phyloP scores from a whole-genome alignment of 2,113 vertebrate species.

The Neodontobutis hainanensis region DNA sequence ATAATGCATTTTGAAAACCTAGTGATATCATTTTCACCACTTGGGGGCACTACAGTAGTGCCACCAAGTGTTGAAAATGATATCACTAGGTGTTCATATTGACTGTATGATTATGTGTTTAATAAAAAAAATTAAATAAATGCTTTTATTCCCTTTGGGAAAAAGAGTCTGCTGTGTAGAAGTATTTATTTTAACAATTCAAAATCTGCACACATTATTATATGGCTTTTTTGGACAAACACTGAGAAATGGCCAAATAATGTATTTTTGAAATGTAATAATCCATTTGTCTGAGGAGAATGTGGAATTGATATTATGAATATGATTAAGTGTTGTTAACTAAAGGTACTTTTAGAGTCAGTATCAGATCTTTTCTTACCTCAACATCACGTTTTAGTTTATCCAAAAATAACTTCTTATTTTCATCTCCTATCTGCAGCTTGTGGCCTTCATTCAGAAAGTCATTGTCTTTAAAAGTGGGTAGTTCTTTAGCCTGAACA shows the following conservation, averaged over 20 bases:
- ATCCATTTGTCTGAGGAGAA: too few species aligned
- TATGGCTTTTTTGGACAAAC: too few species aligned
- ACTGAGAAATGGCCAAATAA: too few species aligned
- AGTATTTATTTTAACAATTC: background rate
- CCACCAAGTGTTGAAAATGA: too few species aligned
- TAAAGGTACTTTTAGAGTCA: background rate
- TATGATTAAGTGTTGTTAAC: too few species aligned
- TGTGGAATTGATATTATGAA: too few species aligned
- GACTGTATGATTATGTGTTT: background rate
- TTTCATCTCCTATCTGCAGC: slow-evolving; percentile 91
- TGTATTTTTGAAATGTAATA: too few species aligned
- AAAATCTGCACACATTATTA: background rate
- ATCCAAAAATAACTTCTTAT: slow-evolving; percentile 93
- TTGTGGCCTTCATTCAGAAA: slow-evolving; percentile 95
- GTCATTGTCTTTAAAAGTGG: slow-evolving; percentile 95
- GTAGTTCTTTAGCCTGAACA: slow-evolving; percentile 93
- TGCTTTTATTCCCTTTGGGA: background rate
- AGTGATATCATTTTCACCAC: background rate
- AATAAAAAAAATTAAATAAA: background rate
- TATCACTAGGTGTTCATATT: background rate
- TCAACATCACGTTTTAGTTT: slow-evolving; percentile 93
- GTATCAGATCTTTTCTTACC: slow-evolving; percentile 70
- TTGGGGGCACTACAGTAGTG: background rate
- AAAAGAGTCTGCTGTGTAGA: background rate
- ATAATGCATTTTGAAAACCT: background rate